These are phyloP conservation scores for Ivindomyrus marchei DNA, from an alignment of 2,113 vertebrate genomes.

Conservation along the genomic window DNA sequence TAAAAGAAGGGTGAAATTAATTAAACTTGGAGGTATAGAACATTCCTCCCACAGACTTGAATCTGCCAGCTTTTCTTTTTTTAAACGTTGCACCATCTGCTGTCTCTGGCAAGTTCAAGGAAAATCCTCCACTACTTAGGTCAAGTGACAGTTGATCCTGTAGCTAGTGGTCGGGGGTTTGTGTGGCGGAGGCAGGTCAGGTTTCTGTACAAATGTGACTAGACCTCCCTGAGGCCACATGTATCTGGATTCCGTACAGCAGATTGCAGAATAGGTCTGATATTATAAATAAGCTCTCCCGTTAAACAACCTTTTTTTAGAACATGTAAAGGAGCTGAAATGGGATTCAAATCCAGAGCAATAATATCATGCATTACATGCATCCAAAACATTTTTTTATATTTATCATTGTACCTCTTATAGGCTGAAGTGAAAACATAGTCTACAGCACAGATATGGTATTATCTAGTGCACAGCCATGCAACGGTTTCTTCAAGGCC, in stretches of 20 bases:
- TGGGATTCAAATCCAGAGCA: background rate
- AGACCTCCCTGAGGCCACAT: background rate
- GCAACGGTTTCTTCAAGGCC: background rate
- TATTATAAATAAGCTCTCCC: background rate
- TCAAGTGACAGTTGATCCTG: constrained; percentile 2
- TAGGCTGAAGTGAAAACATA: background rate
- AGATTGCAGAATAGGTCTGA: background rate
- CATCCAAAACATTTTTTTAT: background rate
- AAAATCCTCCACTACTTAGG: constrained; percentile 6
- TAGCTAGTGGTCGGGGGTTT: background rate
- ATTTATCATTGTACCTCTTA: background rate
- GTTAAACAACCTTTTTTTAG: background rate
- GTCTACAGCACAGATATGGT: background rate
- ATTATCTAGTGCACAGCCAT: background rate
- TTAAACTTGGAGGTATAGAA: background rate
- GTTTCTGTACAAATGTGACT: constrained; percentile 15
- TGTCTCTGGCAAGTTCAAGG: background rate
- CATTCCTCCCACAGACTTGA: background rate
- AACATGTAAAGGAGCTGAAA: background rate
- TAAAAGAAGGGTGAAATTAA: background rate
- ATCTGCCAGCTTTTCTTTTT: background rate
- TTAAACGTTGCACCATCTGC: background rate
- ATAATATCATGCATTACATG: background rate
- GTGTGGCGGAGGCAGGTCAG: background rate
- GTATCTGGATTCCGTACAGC: background rate